Evolutionary conservation across 1,140 invertebrate species (phyloP).

Genomic region (Bombus balteatus): DNA sequence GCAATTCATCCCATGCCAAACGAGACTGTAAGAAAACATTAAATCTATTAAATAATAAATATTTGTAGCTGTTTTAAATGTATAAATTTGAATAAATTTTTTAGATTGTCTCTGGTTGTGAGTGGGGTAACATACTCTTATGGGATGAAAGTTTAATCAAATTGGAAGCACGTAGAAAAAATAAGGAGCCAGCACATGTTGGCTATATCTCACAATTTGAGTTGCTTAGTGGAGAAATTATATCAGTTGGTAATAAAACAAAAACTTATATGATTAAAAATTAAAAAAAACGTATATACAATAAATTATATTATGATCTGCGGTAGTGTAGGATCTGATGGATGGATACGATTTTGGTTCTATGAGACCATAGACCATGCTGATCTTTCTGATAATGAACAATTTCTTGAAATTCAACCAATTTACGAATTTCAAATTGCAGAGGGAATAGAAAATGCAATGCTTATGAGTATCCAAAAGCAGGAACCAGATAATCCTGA

Average conservation of each 20-base stretch:
- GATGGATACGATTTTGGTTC: slow-evolving; percentile 92
- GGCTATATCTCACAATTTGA: slow-evolving; percentile 89
- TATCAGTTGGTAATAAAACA: slow-evolving; percentile 82
- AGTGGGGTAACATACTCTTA: slow-evolving; percentile 94
- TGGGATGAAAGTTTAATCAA: slow-evolving; percentile 95
- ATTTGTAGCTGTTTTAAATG: neutral
- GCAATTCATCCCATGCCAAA: slow-evolving; percentile 92
- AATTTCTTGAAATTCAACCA: slow-evolving; percentile 92
- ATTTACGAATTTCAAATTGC: slow-evolving; percentile 88
- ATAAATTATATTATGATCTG: slow-evolving; percentile 22
- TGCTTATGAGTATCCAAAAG: slow-evolving; percentile 84
- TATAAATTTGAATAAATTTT: slow-evolving; percentile 8
- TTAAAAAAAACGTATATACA: neutral
- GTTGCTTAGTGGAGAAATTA: slow-evolving; percentile 85
- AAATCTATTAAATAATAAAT: neutral
- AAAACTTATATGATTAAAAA: slow-evolving; percentile 10
- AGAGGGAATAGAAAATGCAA: slow-evolving; percentile 72
- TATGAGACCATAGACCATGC: slow-evolving; percentile 93
- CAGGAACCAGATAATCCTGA: slow-evolving; percentile 78
- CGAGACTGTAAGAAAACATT: slow-evolving; percentile 86
- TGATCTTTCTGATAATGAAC: slow-evolving; percentile 89
- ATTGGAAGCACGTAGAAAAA: slow-evolving; percentile 88
- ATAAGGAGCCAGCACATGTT: slow-evolving; percentile 88
- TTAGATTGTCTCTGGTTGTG: slow-evolving; percentile 90
- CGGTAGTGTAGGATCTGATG: slow-evolving; percentile 87